phyloP scores from a whole-genome alignment of 2,797 vertebrate species.

The Tokudaia muenninki region DNA sequence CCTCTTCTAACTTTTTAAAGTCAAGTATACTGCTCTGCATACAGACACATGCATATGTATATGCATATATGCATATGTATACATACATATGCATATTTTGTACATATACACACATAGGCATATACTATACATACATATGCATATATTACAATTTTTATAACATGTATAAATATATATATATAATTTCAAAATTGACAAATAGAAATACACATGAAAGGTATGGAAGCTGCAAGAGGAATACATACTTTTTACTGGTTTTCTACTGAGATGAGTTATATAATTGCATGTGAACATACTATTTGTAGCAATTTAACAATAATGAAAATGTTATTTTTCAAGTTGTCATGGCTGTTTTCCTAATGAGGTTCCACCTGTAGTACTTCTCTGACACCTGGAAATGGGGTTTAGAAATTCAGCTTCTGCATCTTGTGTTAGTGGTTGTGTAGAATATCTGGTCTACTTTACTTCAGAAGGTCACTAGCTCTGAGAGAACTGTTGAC shows the following conservation, averaged over 20 bases:
- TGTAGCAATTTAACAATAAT: not conserved
- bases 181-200: not conserved
- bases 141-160: too few species aligned
- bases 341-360: conserved; percentile 39
- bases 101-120: too few species aligned
- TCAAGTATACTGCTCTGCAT: not conserved
- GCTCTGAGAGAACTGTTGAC: not conserved
- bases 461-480: conserved; percentile 12
- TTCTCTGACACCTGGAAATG: not conserved
- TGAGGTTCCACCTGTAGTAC: not conserved
- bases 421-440: not conserved
- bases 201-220: too few species aligned
- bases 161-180: not conserved
- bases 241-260: not conserved
- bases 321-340: not conserved
- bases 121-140: too few species aligned
- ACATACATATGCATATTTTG: too few species aligned
- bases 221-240: not conserved
- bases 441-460: not conserved
- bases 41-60: not conserved
- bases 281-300: not conserved
- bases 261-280: not conserved
- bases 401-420: conserved; percentile 30
- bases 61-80: too few species aligned
- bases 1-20: not conserved